These are phyloP conservation scores for Nyctereutes procyonoides DNA, from an alignment of 2,113 vertebrate species.

Conservation along the genomic window DNA sequence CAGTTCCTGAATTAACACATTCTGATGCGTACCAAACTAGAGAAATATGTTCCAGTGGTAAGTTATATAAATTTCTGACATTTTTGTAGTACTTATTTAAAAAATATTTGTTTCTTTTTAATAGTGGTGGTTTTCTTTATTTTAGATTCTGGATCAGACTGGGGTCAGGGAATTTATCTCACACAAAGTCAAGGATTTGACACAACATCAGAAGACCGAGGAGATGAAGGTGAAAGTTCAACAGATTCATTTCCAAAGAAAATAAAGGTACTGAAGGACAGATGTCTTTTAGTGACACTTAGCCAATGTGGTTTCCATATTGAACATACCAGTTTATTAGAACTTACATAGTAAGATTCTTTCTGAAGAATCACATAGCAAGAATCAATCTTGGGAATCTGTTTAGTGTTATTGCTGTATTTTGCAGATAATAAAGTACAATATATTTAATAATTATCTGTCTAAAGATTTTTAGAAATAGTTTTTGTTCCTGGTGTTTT, in stretches of 20 bases:
- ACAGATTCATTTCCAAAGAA: constrained; percentile 91
- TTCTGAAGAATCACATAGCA: background rate
- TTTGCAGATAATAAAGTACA: constrained; percentile 39
- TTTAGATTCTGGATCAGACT: constrained; percentile 95
- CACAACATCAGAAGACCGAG: constrained; percentile 88
- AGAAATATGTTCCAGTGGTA: constrained; percentile 95
- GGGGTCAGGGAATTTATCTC: constrained; percentile 91
- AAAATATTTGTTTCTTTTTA: constrained; percentile 44
- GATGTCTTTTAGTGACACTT: constrained; percentile 12
- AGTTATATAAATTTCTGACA: constrained; percentile 71
- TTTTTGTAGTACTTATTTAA: constrained; percentile 27
- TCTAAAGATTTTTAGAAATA: background rate
- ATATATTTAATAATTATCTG: background rate
- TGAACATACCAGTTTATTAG: background rate
- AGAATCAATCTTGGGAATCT: background rate
- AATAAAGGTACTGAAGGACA: constrained; percentile 92
- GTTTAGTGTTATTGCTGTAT: background rate
- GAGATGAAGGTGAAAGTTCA: constrained; percentile 88
- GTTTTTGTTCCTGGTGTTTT: background rate
- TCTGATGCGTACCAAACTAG: constrained; percentile 86
- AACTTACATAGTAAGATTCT: background rate
- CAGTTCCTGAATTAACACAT: constrained; percentile 82
- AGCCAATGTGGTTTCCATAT: background rate
- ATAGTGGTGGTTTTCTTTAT: constrained; percentile 77
- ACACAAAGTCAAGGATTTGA: constrained; percentile 90